These are phyloP conservation scores for Eucera pruinosa DNA, from an alignment of 2,888 invertebrate species.

Conservation along the genomic window DNA sequence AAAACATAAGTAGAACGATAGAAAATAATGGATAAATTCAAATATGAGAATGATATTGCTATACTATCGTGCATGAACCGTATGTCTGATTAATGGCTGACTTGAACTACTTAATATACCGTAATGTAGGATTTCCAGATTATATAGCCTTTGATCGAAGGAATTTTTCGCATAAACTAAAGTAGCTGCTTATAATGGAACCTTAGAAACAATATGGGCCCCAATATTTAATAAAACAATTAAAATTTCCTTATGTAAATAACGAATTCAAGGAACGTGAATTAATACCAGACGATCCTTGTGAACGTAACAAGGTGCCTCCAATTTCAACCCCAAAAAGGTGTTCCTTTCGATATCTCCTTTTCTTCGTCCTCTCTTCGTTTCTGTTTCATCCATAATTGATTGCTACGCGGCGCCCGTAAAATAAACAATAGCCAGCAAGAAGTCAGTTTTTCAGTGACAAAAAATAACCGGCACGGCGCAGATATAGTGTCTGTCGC, in stretches of 20 bases:
- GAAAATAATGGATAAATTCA: too few relatives aligned
- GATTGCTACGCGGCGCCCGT: slow-evolving; percentile 46
- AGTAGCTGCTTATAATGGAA: not conserved
- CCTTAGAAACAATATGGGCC: not conserved
- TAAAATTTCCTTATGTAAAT: too few relatives aligned
- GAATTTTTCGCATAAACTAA: not conserved
- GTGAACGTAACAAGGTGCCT: not conserved
- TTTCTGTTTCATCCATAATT: slow-evolving; percentile 62
- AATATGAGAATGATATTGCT: too few relatives aligned
- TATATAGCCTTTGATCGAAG: too few relatives aligned
- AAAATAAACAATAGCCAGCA: slow-evolving; percentile 60
- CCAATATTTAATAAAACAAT: too few relatives aligned
- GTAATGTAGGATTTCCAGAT: not conserved
- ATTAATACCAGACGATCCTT: not conserved
- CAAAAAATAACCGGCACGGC: slow-evolving; percentile 33
- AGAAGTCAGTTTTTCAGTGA: slow-evolving; percentile 41
- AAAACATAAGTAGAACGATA: too few relatives aligned
- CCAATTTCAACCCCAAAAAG: slow-evolving; percentile 13
- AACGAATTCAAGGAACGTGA: not conserved
- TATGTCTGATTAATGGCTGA: not conserved
- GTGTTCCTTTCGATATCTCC: not conserved
- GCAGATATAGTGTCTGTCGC: slow-evolving; percentile 49
- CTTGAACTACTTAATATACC: not conserved
- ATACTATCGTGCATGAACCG: too few relatives aligned
- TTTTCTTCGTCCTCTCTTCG: not conserved